phyloP scores from a whole-genome alignment of 2,797 vertebrate genomes.

The Heliangelus exortis region DNA sequence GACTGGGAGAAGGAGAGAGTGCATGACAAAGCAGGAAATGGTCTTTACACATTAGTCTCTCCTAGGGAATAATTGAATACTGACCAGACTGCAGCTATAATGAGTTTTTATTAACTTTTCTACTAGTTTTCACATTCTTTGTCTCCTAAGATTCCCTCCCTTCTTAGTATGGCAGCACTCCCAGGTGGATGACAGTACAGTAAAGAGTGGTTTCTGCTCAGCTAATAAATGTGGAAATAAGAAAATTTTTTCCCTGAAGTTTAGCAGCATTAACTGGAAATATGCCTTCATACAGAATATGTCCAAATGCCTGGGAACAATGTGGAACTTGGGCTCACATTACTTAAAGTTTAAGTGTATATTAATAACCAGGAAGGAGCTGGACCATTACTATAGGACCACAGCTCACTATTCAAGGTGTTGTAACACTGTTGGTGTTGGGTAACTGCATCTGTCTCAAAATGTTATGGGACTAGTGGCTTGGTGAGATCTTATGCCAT shows the following conservation, averaged over 20 bases:
- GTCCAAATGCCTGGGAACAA: slow-evolving; percentile 58
- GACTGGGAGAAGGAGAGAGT: neutral
- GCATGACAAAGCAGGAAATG: slow-evolving; percentile 49
- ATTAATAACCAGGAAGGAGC: neutral
- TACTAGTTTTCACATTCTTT: neutral
- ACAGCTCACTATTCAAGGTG: neutral
- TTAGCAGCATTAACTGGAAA: slow-evolving; percentile 62
- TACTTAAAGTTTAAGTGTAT: slow-evolving; percentile 42
- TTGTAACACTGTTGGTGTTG: neutral
- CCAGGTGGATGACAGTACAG: slow-evolving; percentile 39
- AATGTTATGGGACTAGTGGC: neutral
- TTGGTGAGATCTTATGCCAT: neutral
- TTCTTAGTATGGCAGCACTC: neutral
- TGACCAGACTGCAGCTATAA: slow-evolving; percentile 30
- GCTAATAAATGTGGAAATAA: slow-evolving; percentile 68
- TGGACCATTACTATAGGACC: neutral
- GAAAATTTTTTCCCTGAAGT: slow-evolving; percentile 68
- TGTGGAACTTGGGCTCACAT: slow-evolving; percentile 25
- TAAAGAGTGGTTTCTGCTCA: slow-evolving; percentile 25
- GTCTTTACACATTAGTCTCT: slow-evolving; percentile 49
- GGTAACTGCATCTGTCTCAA: neutral
- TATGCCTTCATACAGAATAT: neutral
- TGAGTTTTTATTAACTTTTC: slow-evolving; percentile 56
- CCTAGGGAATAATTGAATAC: slow-evolving; percentile 29
- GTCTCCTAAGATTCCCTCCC: neutral